Base-by-base conservation (phyloP, 2,797 vertebrate species). In the Falco cherrug region DNA sequence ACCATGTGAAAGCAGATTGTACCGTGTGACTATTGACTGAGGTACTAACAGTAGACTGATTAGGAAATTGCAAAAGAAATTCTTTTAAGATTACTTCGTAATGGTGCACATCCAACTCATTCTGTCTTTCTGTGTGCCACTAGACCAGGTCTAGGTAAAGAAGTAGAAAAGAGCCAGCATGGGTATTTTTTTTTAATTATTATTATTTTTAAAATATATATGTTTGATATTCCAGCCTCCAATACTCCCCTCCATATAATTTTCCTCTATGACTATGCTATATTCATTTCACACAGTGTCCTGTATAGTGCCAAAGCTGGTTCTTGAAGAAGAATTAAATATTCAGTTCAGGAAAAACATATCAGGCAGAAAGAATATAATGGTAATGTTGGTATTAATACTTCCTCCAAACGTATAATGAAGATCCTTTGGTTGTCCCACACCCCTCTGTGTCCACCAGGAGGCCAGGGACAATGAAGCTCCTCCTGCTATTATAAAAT, bases 241-340 rank as follows among this genome's bases (percentile, higher is more conserved):
- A 50, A 8, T 71, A 33, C 41, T 80, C 48, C 31, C 35, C n/a
- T 87, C 64, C 8, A 45, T 87, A 48, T 83, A 84, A 77, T 96
- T 95, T 94, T 93, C 67, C 64, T 80, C 37, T 64, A 12, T 71
- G 84, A 80, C 56, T 85, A 37, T 18, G 14, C 75, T 89, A 75
- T 80, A 84, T 45, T 95, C 93, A 64, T 95, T 87, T 96, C 95
- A 97, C 95, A 93, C 84, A 85, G 92, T 84, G 89, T 64, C 82
- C 53, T 92, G 71, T n/a, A 74, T 71, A 77, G 43, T 85, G 84
- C 57, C 94, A 92, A 83, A 95, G 54, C 39, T 67, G 67, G 74
- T 92, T 77, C 84, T 96, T 92, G 92, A 94, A 92, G 89, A 90
- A 94, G 81, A 96, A 95, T 96, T 92, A 91, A 91, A 53, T 83